Percentiles rank a stretch among this genome's conserved stretches.
phyloP scores from a whole-genome alignment of 2,113 vertebrate species.

The Epinephelus fuscoguttatus region DNA sequence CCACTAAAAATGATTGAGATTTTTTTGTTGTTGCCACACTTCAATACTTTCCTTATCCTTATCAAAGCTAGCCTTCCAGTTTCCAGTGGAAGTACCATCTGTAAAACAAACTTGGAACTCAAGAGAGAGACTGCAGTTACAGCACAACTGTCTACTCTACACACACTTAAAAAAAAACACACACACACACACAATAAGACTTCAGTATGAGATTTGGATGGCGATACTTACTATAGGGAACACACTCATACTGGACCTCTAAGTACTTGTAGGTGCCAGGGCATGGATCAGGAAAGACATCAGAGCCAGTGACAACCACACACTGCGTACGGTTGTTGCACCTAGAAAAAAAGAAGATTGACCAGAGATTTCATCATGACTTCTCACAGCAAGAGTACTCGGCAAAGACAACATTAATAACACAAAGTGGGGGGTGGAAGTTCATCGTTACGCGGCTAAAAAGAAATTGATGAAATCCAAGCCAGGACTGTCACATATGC shows the following conservation, averaged over 20 bases:
- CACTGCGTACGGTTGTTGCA: constrained; percentile 99
- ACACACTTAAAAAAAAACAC: constrained; percentile 37
- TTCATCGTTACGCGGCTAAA: constrained; percentile 55
- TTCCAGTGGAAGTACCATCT: constrained; percentile 21
- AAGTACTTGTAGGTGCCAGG: constrained; percentile 99
- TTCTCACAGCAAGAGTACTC: constrained; percentile 66
- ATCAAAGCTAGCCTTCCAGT: constrained; percentile 12
- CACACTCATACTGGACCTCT: constrained; percentile 99
- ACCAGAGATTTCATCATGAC: constrained; percentile 80
- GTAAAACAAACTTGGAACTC: constrained; percentile 33
- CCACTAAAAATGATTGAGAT: constrained; percentile 3
- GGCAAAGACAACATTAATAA: constrained; percentile 68
- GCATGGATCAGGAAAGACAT: constrained; percentile 99
- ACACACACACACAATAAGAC: constrained; percentile 46
- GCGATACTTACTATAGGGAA: constrained; percentile 99
- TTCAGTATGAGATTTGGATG: constrained; percentile 70
- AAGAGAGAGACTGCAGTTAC: constrained; percentile 25
- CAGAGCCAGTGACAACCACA: constrained; percentile 98
- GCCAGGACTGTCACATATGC: constrained; percentile 61
- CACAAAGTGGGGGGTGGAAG: constrained; percentile 24
- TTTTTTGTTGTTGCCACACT: neutral
- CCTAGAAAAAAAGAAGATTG: constrained; percentile 87
- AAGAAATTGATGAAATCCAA: constrained; percentile 64
- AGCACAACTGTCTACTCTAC: constrained; percentile 47
- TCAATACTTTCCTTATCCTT: constrained; percentile 5